phyloP scores from a whole-genome alignment of 2,888 invertebrate species.

The Macropis europaea region DNA sequence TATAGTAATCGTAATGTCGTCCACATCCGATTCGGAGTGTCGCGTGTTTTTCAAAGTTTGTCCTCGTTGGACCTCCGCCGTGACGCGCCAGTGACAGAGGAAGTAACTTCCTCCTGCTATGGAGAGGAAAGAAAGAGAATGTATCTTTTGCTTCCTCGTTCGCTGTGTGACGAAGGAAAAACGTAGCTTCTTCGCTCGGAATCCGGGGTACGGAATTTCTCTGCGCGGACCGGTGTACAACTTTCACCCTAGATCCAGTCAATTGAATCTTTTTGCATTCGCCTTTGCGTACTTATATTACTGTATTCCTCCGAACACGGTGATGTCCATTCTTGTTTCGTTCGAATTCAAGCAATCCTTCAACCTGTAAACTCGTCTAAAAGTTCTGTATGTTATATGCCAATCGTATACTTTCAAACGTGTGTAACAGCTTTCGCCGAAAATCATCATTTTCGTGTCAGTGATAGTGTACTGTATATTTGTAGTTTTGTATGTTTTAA shows the following conservation, averaged over 20 bases:
- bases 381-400: too few relatives aligned
- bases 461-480: neutral
- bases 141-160: slow-evolving; percentile 10
- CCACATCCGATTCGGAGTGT: slow-evolving; percentile 19
- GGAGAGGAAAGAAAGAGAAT: neutral
- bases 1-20: slow-evolving; percentile 33
- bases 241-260: slow-evolving; percentile 40
- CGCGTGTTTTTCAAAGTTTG: slow-evolving; percentile 20
- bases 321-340: neutral
- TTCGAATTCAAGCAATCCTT: neutral
- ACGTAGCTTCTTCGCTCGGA: slow-evolving; percentile 27
- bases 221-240: slow-evolving; percentile 44
- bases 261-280: slow-evolving; percentile 9
- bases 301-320: neutral
- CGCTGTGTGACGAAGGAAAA: neutral
- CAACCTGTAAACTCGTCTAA: too few relatives aligned
- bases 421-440: neutral
- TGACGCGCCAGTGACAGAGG: slow-evolving; percentile 2
- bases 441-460: neutral
- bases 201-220: slow-evolving; percentile 46
- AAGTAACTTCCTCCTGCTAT: neutral
- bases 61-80: slow-evolving; percentile 28
- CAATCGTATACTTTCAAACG: neutral
- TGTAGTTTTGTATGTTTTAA: slow-evolving; percentile 6
- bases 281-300: slow-evolving; percentile 31